phyloP scores from a whole-genome alignment of 2,888 invertebrate genomes.

The Sarcophaga carnaria region DNA sequence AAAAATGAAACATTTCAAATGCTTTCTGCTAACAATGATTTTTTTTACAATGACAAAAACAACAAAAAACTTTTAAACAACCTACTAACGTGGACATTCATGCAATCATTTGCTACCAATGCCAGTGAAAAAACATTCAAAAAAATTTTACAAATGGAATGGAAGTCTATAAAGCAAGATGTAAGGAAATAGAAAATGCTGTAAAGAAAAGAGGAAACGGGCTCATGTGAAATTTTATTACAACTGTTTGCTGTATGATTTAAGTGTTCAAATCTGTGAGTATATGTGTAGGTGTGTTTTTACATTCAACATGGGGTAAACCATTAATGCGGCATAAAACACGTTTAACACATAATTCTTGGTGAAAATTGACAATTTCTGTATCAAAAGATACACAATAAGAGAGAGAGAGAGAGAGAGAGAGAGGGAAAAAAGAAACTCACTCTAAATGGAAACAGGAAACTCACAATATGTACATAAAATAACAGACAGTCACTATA shows the following conservation, averaged over 20 bases:
- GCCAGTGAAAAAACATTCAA: background rate
- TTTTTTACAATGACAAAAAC: constrained; percentile 11
- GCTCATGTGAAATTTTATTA: constrained; percentile 33
- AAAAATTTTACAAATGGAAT: background rate
- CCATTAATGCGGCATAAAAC: constrained; percentile 72
- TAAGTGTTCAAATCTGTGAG: background rate
- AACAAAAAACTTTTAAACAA: constrained; percentile 21
- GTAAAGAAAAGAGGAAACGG: background rate
- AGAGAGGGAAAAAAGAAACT: no score
- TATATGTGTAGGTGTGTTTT: constrained; percentile 15
- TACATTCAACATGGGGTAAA: constrained; percentile 64
- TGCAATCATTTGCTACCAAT: constrained; percentile 28
- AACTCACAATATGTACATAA: constrained; percentile 66
- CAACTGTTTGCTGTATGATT: constrained; percentile 28
- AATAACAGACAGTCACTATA: constrained; percentile 42
- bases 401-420: constrained; percentile 56
- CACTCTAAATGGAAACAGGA: constrained; percentile 69
- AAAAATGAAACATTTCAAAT: constrained; percentile 33
- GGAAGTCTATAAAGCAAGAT: background rate
- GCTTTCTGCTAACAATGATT: background rate
- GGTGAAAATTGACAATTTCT: constrained; percentile 70
- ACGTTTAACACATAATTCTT: constrained; percentile 73
- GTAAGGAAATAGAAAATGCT: constrained; percentile 7
- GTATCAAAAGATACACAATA: constrained; percentile 53
- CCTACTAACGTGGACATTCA: constrained; percentile 22